phyloP scores from a whole-genome alignment of 2,888 invertebrate species.

The Anoncus sp. region DNA sequence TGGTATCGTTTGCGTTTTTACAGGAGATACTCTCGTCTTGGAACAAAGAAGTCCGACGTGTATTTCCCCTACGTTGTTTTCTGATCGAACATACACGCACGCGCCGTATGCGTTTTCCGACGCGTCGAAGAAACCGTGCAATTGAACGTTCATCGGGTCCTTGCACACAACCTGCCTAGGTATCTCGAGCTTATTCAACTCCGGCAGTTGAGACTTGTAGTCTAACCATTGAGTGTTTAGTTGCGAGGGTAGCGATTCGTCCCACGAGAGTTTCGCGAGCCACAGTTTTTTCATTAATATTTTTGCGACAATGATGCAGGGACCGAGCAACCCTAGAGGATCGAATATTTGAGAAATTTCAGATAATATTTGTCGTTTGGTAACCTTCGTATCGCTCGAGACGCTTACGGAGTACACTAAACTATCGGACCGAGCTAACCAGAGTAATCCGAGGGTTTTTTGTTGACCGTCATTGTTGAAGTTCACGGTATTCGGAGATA shows the following conservation, averaged over 20 bases:
- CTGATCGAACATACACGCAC: too few species aligned
- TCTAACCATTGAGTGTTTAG: constrained; percentile 1
- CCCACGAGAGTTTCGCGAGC: neutral
- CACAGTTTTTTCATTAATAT: constrained; percentile 14
- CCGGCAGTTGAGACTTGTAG: neutral
- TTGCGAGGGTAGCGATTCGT: neutral
- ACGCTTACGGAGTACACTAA: constrained; percentile 21
- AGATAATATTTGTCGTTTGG: constrained; percentile 25
- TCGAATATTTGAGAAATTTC: constrained; percentile 19
- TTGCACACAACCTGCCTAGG: neutral
- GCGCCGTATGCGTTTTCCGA: too few species aligned
- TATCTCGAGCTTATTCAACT: neutral
- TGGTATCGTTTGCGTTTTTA: too few species aligned
- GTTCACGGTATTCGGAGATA: constrained; percentile 27
- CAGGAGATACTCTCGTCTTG: too few species aligned
- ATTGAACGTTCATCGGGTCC: too few species aligned
- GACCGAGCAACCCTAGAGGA: constrained; percentile 12
- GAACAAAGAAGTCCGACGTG: too few species aligned
- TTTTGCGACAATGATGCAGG: constrained; percentile 3
- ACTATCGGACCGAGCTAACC: constrained; percentile 28
- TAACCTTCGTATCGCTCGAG: neutral
- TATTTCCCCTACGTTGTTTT: too few species aligned
- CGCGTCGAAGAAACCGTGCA: too few species aligned
- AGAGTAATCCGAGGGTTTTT: constrained; percentile 46
- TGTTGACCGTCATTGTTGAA: constrained; percentile 39